Evolutionary conservation across 2,113 vertebrate genomes (phyloP), one percentile per base, ranked within the genome.

Genomic region (Garra rufa): DNA sequence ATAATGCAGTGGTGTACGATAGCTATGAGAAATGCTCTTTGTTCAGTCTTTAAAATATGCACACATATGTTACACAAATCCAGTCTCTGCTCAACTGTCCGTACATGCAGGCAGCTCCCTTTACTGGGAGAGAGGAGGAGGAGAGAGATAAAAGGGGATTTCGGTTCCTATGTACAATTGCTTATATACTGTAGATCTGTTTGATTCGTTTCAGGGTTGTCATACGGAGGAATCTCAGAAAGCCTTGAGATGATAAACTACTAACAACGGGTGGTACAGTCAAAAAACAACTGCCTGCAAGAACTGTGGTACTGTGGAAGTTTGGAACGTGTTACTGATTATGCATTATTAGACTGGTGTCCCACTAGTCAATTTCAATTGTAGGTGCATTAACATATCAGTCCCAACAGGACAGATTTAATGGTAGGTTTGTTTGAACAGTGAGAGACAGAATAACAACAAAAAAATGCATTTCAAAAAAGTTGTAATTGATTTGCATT

Each of bases 81-180:
- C 55, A 79, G 55, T 61, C 30, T 78, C 76, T 43, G 19, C 55
- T 57, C 30, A 34, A 43, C 76, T 43, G 52, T 79, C 76, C 15
- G 41, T 26, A 79, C 76, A 79, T 79, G 76, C 76, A 79, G 76
- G 38, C 50, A 59, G 76, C 28, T 55, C 74, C 17, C 30, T 77
- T 59, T 26, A 75, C 14, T 52, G 38, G 77, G 11, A 85, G 13
- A 50, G 3, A 79, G 17, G n/a, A 3, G 48, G 13, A 26, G 26
- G 26, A 57, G 6, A 43, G 10, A 84, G 59, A 70, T 59, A 67
- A 26, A 81, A 85, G 81, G 76, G 83, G n/a, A 76, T 90, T 95
- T 94, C 95, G 95, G 94, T 94, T 95, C 94, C 94, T 91, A 87
- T 93, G 90, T 86, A 2, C 89, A 87, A 75, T 87, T 85, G 85